Percentiles rank a stretch among this genome's conserved stretches.
These are phyloP conservation scores for Odiellus spinosus DNA, from an alignment of 2,888 invertebrate genomes.

Conservation along the genomic window DNA sequence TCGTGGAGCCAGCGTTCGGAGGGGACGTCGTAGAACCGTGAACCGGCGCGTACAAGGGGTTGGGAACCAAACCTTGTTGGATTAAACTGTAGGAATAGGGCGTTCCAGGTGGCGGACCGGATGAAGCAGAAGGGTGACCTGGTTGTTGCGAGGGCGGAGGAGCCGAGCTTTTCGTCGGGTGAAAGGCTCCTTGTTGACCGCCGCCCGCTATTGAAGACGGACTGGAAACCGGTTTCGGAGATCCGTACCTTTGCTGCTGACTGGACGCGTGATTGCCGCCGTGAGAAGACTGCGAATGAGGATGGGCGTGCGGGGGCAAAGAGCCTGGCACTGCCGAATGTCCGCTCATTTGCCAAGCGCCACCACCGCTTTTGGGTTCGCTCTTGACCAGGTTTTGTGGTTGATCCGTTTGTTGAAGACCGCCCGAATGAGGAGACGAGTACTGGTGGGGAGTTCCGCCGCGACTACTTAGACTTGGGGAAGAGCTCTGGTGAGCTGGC, in stretches of 20 bases:
- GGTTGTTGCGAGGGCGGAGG: conserved; percentile 19
- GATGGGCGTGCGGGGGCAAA: conserved; percentile 4
- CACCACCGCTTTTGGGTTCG: conserved; percentile 8
- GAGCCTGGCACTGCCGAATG: background rate
- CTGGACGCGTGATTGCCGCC: background rate
- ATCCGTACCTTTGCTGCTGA: conserved; percentile 9
- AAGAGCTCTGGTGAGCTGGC: conserved; percentile 18
- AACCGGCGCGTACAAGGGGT: conserved; percentile 27
- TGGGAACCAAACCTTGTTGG: conserved; percentile 31
- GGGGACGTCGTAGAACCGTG: conserved; percentile 12
- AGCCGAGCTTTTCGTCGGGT: conserved; percentile 19
- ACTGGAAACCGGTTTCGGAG: background rate
- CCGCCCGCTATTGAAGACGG: background rate
- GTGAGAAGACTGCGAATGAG: background rate
- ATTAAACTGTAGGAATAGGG: conserved; percentile 25
- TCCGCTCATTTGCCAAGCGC: conserved; percentile 2
- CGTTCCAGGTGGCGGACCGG: conserved; percentile 10
- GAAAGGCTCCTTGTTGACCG: background rate
- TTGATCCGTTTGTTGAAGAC: conserved; percentile 14
- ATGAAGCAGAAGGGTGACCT: conserved; percentile 10
- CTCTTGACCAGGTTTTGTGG: conserved; percentile 19
- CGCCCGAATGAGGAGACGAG: background rate
- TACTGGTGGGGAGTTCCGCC: conserved; percentile 12
- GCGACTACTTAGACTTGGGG: conserved; percentile 9
- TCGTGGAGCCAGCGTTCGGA: conserved; percentile 8